Evolutionary conservation across 2,797 vertebrate genomes (phyloP), one percentile per base, ranked within the genome.

Genomic region (Manis pentadactyla): DNA sequence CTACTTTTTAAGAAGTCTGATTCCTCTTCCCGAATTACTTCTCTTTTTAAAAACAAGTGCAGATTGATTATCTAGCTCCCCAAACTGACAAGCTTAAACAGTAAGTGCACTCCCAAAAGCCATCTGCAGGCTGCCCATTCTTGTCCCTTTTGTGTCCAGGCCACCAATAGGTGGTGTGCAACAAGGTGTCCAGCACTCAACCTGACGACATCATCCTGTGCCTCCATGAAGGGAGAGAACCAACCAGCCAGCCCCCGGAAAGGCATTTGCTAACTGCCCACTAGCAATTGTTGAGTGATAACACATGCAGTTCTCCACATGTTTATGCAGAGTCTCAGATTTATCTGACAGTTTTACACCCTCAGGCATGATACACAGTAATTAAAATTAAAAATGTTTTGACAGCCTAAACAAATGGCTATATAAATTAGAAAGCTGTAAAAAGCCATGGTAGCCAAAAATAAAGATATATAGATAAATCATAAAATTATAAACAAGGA

Each of bases 381-480:
- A 98, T 98, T 98, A 98, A 98, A 98, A 98, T 97, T 97, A 98
- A 98, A 98, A 98, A 98, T 98, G 96, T 98, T 98, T 98, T 98
- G 98, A 98, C 97, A 98, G 95, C 88, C 97, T 97, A 98, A 98
- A 98, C 93, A 98, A 98, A 98, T 61, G 89, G 96, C 96, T 98
- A 97, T 98, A 98, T 98, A 98, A 98, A 98, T 98, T 98, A 98
- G 94, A 98, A 98, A 98, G 96, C 90, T 98, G 87, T 98, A 98
- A 98, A 98, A 98, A 98, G 61, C 87, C 97, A 92, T 1, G 0
- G 31, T 97, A 92, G 90, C n/a, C 84, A 97, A 98, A 98, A 98
- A 97, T 97, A 98, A 97, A 98, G 92, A 97, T 97, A 96, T 97
- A 97, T 98, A 98, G 97, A 98, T 98, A 98, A 98, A 98, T 98